Evolutionary conservation across 2,888 invertebrate genomes (phyloP).

Genomic region (Ornithoptera alexandrae): DNA sequence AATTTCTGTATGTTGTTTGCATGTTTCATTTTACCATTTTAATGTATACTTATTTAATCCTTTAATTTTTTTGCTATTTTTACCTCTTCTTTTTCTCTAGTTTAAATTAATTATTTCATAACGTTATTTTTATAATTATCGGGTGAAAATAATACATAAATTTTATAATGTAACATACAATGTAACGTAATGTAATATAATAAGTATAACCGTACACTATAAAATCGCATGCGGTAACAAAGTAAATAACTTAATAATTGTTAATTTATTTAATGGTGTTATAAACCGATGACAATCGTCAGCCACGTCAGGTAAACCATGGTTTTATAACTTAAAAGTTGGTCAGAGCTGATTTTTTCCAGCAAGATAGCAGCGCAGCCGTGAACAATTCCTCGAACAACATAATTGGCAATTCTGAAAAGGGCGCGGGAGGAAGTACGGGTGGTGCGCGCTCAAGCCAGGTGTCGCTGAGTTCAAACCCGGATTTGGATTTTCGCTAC

Average conservation of each 20-base stretch:
- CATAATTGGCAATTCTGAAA: slow-evolving; percentile 68
- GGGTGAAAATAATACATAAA: too few species aligned
- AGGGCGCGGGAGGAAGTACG: slow-evolving; percentile 53
- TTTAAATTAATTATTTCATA: background rate
- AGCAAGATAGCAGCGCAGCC: slow-evolving; percentile 81
- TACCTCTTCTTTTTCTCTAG: background rate
- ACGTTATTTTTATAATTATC: too few species aligned
- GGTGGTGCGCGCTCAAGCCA: slow-evolving; percentile 88
- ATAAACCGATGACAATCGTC: too few species aligned
- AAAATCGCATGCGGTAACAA: too few species aligned
- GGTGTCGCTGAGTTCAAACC: slow-evolving; percentile 94
- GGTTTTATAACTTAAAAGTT: slow-evolving; percentile 41
- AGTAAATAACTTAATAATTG: too few species aligned
- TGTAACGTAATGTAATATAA: too few species aligned
- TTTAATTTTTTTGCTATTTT: background rate
- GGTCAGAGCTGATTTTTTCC: slow-evolving; percentile 77
- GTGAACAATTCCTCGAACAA: slow-evolving; percentile 92
- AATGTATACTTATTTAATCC: background rate
- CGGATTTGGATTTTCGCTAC: slow-evolving; percentile 93
- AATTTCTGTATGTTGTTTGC: slow-evolving; percentile 70
- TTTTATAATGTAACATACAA: too few species aligned
- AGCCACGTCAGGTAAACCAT: background rate
- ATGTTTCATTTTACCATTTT: slow-evolving; percentile 38
- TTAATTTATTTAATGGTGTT: too few species aligned
- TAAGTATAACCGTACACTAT: too few species aligned